phyloP scores from a whole-genome alignment of 1,140 invertebrate genomes.

The Tetraneura akinire region DNA sequence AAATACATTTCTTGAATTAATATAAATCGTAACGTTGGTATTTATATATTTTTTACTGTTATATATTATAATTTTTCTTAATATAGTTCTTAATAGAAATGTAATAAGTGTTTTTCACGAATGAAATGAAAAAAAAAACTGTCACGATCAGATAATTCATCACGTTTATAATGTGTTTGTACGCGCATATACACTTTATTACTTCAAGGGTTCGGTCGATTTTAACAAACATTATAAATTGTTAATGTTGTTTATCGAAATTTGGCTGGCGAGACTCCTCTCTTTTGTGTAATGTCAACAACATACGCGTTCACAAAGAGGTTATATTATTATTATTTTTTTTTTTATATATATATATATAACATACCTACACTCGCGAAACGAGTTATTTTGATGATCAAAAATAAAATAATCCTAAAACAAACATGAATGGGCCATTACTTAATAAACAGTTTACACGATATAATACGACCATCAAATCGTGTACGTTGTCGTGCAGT shows the following conservation, averaged over 20 bases:
- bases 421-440: not conserved
- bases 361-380: too few relatives aligned
- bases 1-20: too few relatives aligned
- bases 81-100: too few relatives aligned
- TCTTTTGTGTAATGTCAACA: not conserved
- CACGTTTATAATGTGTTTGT: not conserved
- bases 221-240: conserved; percentile 22
- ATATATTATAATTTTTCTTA: too few relatives aligned
- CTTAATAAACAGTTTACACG: not conserved
- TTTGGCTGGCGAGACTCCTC: not conserved
- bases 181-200: too few relatives aligned
- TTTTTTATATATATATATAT: too few relatives aligned
- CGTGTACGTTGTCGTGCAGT: not conserved
- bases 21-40: too few relatives aligned
- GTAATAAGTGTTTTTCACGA: not conserved
- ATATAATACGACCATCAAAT: not conserved
- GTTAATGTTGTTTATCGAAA: conserved; percentile 23
- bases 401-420: not conserved
- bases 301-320: not conserved
- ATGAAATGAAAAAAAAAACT: not conserved
- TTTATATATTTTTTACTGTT: too few relatives aligned
- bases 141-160: not conserved
- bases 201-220: conserved; percentile 7
- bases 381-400: not conserved
- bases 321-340: not conserved